Evolutionary conservation across 2,888 invertebrate species (phyloP), one percentile per base, ranked within the genome.

Genomic region (Lathronympha strigana): DNA sequence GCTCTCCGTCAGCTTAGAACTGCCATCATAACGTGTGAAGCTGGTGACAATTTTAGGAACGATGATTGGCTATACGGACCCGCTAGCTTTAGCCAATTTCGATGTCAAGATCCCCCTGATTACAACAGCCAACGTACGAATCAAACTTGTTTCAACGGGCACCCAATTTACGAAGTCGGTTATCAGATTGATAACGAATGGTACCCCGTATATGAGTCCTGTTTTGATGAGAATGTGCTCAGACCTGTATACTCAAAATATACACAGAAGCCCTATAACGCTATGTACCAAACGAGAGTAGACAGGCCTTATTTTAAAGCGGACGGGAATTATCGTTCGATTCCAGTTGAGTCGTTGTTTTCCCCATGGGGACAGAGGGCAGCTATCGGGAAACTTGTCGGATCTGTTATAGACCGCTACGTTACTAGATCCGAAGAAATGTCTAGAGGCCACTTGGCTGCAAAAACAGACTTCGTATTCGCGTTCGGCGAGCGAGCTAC

Each of bases 391-490:
- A 73, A 74, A 13, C 47, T 79, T 11, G 85, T 91, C 0, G 90
- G 91, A 0, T 19, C 71, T 11, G 67, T 71, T 33, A 72, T 84
- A 0, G 75, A 83, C 0, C 78, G 77, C 25, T 94, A 94, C 70
- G 76, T 94, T 8, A 86, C 87, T 8, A 71, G 75, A 1, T 74
- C 73, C 0, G 76, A 84, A 69, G 79, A 91, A 3, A 80, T 95
- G 6, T 88, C 94, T 0, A 89, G 94, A 67, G 95, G 95, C 1
- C 95, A 95, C 80, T 81, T 95, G 61, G 89, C 93, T 0, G 94
- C 95, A 4, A 95, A 94, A 80, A 93, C 93, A 0, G 95, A 95
- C 77, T 95, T 94, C 66, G 87, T 93, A 0, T 94, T 93, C 66
- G 94, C 93, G 0, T 86, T 93, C 50, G 92, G 93, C 47, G 94